Base-by-base conservation (phyloP, 1,140 invertebrate genomes). In the Conopomorpha cramerella region DNA sequence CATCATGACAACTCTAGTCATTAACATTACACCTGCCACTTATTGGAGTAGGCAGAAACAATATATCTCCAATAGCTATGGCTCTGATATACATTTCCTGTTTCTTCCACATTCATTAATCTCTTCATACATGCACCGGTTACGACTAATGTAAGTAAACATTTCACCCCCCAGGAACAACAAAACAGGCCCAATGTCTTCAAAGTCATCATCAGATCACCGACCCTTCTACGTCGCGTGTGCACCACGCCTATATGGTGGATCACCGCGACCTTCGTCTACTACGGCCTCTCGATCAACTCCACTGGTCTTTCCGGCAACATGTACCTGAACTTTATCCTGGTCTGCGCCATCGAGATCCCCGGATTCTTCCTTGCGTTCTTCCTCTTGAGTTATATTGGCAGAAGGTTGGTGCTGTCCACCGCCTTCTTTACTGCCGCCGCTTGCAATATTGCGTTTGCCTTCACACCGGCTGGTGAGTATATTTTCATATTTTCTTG, bases 241-340 rank as follows among this genome's bases (percentile, higher is more conserved):
- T 50, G 82, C 1, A 81, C 81, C 16, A 82, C 84, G 31, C 83
- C 77, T 23, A 78, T 85, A 47, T 86, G 78, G 56, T 89, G 82
- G 84, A 68, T 85, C 3, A 81, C 83, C 2, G 81, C 82, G 44
- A 80, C 83, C 1, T 82, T 89, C 39, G 80, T 89, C 2, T 91
- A 88, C 51, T 91, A 89, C 49, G 89, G 88, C 0, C 52, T 91
- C 2, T 86, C 87, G 1, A 71, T 90, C 10, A 89, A 89, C 49
- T 83, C 87, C 0, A 86, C 86, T 4, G 80, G 85, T 16, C 66
- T 91, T 12, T 81, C 79, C 19, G 86, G 86, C 3, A 80, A 88
- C 44, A 80, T 78, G 40, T 87, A 87, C 55, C 49, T 81, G 13
- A 84, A 85, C 49, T 86, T 87, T 45, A 81, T 84, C 3, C 65